Conservation (phyloP, 1,140 invertebrate genomes). For the Cydia pomonella region DNA sequence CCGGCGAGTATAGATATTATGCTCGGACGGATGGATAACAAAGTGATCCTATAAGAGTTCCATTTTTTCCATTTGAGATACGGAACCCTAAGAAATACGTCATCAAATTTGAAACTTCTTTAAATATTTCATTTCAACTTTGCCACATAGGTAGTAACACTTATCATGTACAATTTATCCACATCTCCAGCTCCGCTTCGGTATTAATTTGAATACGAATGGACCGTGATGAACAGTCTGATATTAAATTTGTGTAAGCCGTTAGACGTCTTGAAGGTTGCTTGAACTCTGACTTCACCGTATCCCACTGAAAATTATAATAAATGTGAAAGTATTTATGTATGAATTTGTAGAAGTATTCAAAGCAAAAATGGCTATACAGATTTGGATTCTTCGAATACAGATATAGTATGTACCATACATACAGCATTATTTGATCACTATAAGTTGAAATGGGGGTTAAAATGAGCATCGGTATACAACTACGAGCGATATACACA, state of each 20-base stretch:
- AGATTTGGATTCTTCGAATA: neutral
- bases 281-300: slow-evolving; percentile 16
- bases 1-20: too few species aligned
- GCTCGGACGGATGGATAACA: too few species aligned
- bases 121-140: neutral
- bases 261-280: slow-evolving; percentile 33
- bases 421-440: too few species aligned
- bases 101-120: neutral
- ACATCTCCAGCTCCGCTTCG: slow-evolving; percentile 6
- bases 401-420: too few species aligned
- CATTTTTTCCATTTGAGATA: too few species aligned
- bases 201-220: slow-evolving; percentile 53
- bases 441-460: too few species aligned
- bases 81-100: too few species aligned
- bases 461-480: too few species aligned
- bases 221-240: slow-evolving; percentile 45
- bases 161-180: slow-evolving; percentile 16
- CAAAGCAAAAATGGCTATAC: neutral
- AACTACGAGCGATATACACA: too few species aligned
- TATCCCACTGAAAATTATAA: neutral
- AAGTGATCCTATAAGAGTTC: too few species aligned
- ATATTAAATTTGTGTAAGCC: slow-evolving; percentile 51
- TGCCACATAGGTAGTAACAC: slow-evolving; percentile 20
- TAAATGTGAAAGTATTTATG: neutral
- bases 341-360: neutral